These are phyloP conservation scores for Hypomesus transpacificus DNA, from an alignment of 2,113 vertebrate species.

Conservation along the genomic window DNA sequence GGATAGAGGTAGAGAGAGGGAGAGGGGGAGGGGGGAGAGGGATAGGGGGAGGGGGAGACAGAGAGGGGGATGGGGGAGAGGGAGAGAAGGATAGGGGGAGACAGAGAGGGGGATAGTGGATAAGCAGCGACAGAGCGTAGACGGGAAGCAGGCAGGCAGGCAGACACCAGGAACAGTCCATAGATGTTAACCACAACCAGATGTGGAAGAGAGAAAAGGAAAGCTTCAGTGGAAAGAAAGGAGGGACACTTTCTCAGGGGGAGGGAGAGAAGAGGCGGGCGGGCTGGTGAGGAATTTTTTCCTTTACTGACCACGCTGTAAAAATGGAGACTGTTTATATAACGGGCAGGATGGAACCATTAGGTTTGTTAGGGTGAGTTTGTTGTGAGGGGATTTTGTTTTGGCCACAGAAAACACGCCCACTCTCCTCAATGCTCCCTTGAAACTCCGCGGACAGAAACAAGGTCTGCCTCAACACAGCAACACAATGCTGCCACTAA, in stretches of 20 bases:
- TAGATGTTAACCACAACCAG: conserved; percentile 62
- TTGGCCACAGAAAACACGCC: not conserved
- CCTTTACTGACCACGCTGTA: conserved; percentile 40
- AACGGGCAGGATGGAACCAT: conserved; percentile 44
- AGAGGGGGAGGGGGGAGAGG: not conserved
- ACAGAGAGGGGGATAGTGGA: not conserved
- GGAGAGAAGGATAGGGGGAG: not conserved
- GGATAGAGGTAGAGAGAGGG: not conserved
- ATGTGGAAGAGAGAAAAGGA: conserved; percentile 41
- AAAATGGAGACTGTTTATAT: conserved; percentile 51
- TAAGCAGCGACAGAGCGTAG: conserved; percentile 15
- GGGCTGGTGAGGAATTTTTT: conserved; percentile 63
- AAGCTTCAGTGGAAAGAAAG: conserved; percentile 46
- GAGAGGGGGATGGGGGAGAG: not conserved
- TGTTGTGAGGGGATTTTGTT: too few relatives aligned
- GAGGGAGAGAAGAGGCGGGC: conserved; percentile 13
- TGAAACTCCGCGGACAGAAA: not conserved
- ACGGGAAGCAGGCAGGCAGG: not conserved
- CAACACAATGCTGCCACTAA: not conserved
- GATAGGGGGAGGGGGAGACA: not conserved
- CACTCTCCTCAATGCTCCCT: not conserved
- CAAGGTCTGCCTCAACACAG: not conserved
- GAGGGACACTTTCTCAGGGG: conserved; percentile 41
- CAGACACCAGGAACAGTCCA: conserved; percentile 16
- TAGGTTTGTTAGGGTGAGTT: conserved; percentile 19